Percentiles rank a stretch among this genome's conserved stretches.
Conservation (phyloP, 2,888 invertebrate species). For the Ctenicera cuprea region DNA sequence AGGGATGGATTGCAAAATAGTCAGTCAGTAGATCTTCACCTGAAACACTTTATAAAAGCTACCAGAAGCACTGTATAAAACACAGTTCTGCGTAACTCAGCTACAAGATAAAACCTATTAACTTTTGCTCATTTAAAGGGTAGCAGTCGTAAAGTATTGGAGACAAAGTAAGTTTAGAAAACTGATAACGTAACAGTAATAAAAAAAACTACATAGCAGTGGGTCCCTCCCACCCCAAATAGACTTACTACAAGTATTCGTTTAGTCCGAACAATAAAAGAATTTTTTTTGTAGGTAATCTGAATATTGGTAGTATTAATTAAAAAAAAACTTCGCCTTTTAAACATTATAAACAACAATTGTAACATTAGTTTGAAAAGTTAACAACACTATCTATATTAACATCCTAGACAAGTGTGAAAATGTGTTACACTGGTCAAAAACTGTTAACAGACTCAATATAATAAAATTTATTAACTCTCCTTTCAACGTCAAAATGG, state of each 20-base stretch:
- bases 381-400: slow-evolving; percentile 20
- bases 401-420: slow-evolving; percentile 1
- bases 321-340: not conserved
- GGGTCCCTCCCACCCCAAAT: not conserved
- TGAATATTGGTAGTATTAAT: not conserved
- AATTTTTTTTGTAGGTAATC: not conserved
- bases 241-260: not conserved
- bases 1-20: slow-evolving; percentile 28
- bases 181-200: not conserved
- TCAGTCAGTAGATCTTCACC: slow-evolving; percentile 26
- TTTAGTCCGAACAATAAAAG: not conserved
- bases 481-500: not conserved
- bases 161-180: too few relatives aligned
- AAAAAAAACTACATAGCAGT: not conserved
- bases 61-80: too few relatives aligned
- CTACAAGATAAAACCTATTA: too few relatives aligned
- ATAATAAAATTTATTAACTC: slow-evolving; percentile 11
- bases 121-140: too few relatives aligned
- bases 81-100: too few relatives aligned
- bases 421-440: slow-evolving; percentile 27
- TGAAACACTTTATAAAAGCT: not conserved
- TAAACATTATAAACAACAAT: slow-evolving; percentile 15
- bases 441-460: slow-evolving; percentile 16
- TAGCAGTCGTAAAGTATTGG: too few relatives aligned
- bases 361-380: slow-evolving; percentile 11